Evolutionary conservation across 2,797 vertebrate species (phyloP), one percentile per base, ranked within the genome.

Genomic region (Pelochelys cantorii): DNA sequence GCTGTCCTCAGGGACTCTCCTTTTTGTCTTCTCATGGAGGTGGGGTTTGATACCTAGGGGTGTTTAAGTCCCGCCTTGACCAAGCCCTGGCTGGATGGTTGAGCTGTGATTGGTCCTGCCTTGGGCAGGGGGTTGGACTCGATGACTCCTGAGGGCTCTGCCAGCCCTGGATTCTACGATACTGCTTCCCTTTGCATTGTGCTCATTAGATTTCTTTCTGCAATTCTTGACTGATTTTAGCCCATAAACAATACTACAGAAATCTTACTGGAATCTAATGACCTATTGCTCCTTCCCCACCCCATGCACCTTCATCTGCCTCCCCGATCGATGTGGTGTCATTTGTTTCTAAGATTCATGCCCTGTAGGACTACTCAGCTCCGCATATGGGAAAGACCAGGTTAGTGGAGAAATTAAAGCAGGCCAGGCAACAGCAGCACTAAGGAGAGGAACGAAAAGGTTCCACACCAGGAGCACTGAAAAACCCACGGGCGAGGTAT

Each of bases 261-360:
- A 55, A 68, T 62, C 20, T 2, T 18, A 7, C 0, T 20, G 54
- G 83, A 20, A 42, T 25, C 54, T 3, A 12, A 31, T 2, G 5
- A 79, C 34, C 80, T 17, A 3, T 55, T 14, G 9, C 9, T 5
- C 23, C 60, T 3, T n/a, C 29, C 79, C 77, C 37, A 37, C 37
- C 37, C 14, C 53, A 4, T 34, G 6, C 4, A 0, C 11, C 13
- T 62, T 74, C 2, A 5, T 0, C 0, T 2, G 11, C 55, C 68
- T n/a, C 71, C n/a, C 0, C 0, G n/a, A 53, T 53, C 53, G 53
- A 53, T 8, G 53, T 10, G 10, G 17, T 4, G 34, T 48, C 15
- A 3, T 3, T 3, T 27, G 60, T 18, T 20, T 4, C 52, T 22
- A 18, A 4, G 0, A 0, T 57, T 17, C 34, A 23, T 25, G 52